phyloP scores from a whole-genome alignment of 1,140 invertebrate genomes.

The Drosophila sechellia region DNA sequence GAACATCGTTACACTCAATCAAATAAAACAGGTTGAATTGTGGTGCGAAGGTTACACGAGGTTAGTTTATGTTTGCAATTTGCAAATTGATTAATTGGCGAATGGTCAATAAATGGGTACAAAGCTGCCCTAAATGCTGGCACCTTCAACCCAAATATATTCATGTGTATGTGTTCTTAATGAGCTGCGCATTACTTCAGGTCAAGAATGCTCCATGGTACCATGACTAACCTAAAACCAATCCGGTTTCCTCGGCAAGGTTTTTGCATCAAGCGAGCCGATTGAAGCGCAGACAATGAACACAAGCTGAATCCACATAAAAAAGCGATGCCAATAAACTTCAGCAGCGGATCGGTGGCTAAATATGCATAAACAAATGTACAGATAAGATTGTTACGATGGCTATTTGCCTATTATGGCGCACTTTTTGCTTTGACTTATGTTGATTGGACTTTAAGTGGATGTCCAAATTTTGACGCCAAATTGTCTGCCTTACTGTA shows the following conservation, averaged over 20 bases:
- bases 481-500: background rate
- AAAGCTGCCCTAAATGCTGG: slow-evolving; percentile 36
- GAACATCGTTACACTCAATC: slow-evolving; percentile 29
- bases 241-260: slow-evolving; percentile 51
- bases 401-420: background rate
- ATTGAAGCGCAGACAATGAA: slow-evolving; percentile 38
- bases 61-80: slow-evolving; percentile 53
- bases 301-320: slow-evolving; percentile 27
- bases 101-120: slow-evolving; percentile 25
- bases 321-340: slow-evolving; percentile 56
- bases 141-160: slow-evolving; percentile 30
- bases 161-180: slow-evolving; percentile 40
- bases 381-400: slow-evolving; percentile 1
- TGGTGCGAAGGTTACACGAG: slow-evolving; percentile 47
- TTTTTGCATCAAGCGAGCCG: slow-evolving; percentile 48
- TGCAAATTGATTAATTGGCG: slow-evolving; percentile 64
- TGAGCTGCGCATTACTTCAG: slow-evolving; percentile 37
- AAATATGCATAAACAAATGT: slow-evolving; percentile 29
- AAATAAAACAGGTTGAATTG: slow-evolving; percentile 34
- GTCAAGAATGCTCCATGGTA: slow-evolving; percentile 44
- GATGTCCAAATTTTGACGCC: background rate
- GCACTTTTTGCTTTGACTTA: slow-evolving; percentile 12
- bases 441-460: slow-evolving; percentile 2
- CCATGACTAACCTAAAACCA: slow-evolving; percentile 48
- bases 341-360: slow-evolving; percentile 19